Percentiles rank a stretch among this genome's conserved stretches.
phyloP scores from a whole-genome alignment of 2,888 invertebrate species.

The Entomobrya multifasciata region DNA sequence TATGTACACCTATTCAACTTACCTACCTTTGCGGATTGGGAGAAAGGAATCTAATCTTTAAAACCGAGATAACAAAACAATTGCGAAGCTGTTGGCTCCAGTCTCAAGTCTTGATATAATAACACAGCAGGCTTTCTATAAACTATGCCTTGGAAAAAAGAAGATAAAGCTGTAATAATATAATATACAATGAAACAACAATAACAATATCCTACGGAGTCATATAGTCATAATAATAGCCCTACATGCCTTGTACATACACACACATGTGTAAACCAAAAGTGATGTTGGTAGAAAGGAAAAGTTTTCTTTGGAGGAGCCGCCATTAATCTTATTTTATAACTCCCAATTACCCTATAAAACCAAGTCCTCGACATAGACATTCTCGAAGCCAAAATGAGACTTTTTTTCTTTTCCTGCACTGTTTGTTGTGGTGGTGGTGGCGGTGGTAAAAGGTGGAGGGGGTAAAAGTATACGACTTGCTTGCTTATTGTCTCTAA shows the following conservation, averaged over 20 bases:
- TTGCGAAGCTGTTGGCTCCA: too few relatives aligned
- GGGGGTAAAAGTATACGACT: too few relatives aligned
- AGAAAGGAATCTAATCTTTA: background rate
- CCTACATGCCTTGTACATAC: background rate
- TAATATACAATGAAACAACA: constrained; percentile 10
- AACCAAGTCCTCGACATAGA: constrained; percentile 61
- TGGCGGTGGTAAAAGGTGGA: background rate
- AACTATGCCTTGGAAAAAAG: background rate
- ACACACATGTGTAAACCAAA: background rate
- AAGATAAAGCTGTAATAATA: background rate
- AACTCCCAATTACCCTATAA: constrained; percentile 76
- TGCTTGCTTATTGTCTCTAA: too few relatives aligned
- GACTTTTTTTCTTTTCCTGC: background rate
- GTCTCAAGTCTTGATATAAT: too few relatives aligned
- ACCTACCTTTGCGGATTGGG: constrained; percentile 37
- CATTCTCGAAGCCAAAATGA: constrained; percentile 18
- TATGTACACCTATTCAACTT: constrained; percentile 11
- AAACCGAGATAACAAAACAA: too few relatives aligned
- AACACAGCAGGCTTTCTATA: background rate
- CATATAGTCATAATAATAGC: background rate
- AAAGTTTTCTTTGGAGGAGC: constrained; percentile 63
- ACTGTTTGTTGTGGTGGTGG: background rate
- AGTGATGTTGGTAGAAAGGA: constrained; percentile 1
- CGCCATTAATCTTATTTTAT: constrained; percentile 75
- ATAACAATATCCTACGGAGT: background rate